These are phyloP conservation scores for Aculops lycopersici DNA, from an alignment of 1,140 invertebrate genomes.

Conservation along the genomic window DNA sequence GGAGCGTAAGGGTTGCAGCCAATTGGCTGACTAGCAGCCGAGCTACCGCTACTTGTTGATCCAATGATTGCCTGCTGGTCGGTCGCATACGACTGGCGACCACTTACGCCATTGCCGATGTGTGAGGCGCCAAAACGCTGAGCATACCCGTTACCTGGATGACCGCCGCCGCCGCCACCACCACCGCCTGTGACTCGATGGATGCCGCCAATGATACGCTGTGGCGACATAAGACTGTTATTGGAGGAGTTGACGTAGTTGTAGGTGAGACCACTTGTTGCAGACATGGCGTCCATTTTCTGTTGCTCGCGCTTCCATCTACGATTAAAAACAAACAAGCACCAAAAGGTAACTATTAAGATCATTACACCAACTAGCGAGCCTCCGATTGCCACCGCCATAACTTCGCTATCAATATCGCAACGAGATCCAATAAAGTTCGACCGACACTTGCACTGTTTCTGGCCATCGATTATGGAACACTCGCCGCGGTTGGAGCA, in stretches of 20 bases:
- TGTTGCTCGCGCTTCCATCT: neutral
- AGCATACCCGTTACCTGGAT: too few relatives aligned
- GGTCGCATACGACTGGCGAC: neutral
- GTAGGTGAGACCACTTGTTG: too few relatives aligned
- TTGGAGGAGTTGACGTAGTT: too few relatives aligned
- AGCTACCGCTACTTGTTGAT: neutral
- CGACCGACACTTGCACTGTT: conserved; percentile 35
- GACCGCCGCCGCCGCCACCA: too few relatives aligned
- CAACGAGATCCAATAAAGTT: conserved; percentile 37
- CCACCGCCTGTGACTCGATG: too few relatives aligned
- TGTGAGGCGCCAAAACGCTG: too few relatives aligned
- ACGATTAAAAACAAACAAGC: conserved; percentile 54
- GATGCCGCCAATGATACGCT: too few relatives aligned
- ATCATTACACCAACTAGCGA: conserved; percentile 54
- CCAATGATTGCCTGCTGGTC: neutral
- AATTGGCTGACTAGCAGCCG: neutral
- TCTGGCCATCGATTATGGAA: conserved; percentile 33
- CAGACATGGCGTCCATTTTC: neutral
- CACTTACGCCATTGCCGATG: neutral
- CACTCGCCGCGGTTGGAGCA: conserved; percentile 50
- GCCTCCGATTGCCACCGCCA: conserved; percentile 56
- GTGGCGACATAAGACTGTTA: too few relatives aligned
- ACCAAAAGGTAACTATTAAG: conserved; percentile 47
- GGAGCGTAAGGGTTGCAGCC: neutral
- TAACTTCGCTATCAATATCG: conserved; percentile 59